Percentiles rank a stretch among this genome's conserved stretches.
Conservation (phyloP, 2,888 invertebrate genomes). For the Drosophila mimica region DNA sequence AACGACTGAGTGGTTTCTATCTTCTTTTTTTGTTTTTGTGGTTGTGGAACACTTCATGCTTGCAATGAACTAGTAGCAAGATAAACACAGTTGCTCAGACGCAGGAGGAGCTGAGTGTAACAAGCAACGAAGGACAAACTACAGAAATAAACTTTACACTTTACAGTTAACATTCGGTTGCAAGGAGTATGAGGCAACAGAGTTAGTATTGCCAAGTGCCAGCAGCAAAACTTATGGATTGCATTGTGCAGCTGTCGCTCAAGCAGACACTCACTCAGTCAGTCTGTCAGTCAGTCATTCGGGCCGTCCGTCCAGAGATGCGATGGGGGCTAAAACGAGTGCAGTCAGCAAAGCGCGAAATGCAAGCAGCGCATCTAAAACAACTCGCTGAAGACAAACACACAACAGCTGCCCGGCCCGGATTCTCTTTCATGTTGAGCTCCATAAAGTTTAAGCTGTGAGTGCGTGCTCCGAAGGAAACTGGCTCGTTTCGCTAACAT, state of each 20-base stretch:
- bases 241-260: constrained; percentile 62
- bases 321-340: constrained; percentile 29
- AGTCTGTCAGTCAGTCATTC: constrained; percentile 16
- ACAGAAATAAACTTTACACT: constrained; percentile 66
- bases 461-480: constrained; percentile 40
- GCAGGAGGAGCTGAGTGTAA: constrained; percentile 18
- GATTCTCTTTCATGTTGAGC: constrained; percentile 20
- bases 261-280: constrained; percentile 42
- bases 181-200: constrained; percentile 33
- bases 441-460: constrained; percentile 46
- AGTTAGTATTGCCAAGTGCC: constrained; percentile 49
- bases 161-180: constrained; percentile 39
- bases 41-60: constrained; percentile 54
- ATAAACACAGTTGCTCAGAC: constrained; percentile 26
- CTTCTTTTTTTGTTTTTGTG: background rate
- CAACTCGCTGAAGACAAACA: constrained; percentile 37
- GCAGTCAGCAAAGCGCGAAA: constrained; percentile 53
- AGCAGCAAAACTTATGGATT: constrained; percentile 34
- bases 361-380: constrained; percentile 54
- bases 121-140: constrained; percentile 43
- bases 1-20: background rate
- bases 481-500: constrained; percentile 51
- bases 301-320: background rate
- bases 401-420: constrained; percentile 22
- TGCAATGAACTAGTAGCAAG: constrained; percentile 56